Evolutionary conservation across 1,140 invertebrate genomes (phyloP).

Genomic region (Acromyrmex echinatior): DNA sequence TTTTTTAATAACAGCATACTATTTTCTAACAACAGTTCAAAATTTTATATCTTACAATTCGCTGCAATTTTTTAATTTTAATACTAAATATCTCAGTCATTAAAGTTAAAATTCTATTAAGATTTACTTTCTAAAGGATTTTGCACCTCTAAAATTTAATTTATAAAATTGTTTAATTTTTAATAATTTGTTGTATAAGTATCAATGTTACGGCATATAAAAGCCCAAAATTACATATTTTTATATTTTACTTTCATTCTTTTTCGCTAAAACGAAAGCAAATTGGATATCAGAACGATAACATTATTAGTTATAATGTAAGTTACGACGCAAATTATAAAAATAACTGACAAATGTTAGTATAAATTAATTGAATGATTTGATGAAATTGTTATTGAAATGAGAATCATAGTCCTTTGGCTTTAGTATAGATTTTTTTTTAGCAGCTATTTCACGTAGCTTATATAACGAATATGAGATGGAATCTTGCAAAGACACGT

Average conservation of each 20-base stretch:
- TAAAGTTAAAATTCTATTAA: not conserved
- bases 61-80: not conserved
- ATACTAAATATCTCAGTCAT: not conserved
- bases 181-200: not conserved
- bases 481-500: not conserved
- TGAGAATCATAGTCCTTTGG: not conserved
- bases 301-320: not conserved
- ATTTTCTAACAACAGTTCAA: not conserved
- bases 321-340: slow-evolving; percentile 1
- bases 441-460: not conserved
- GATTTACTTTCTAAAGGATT: not conserved
- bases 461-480: not conserved
- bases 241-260: not conserved
- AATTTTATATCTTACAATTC: not conserved
- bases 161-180: not conserved
- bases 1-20: not conserved
- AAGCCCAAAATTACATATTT: not conserved
- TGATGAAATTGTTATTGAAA: not conserved
- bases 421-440: not conserved
- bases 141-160: not conserved
- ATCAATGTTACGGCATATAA: not conserved
- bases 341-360: not conserved
- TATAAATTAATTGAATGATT: not conserved
- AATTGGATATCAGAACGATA: not conserved
- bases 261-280: not conserved